Evolutionary conservation across 2,888 invertebrate genomes (phyloP).

Genomic region (Agonopterix subpropinquella): DNA sequence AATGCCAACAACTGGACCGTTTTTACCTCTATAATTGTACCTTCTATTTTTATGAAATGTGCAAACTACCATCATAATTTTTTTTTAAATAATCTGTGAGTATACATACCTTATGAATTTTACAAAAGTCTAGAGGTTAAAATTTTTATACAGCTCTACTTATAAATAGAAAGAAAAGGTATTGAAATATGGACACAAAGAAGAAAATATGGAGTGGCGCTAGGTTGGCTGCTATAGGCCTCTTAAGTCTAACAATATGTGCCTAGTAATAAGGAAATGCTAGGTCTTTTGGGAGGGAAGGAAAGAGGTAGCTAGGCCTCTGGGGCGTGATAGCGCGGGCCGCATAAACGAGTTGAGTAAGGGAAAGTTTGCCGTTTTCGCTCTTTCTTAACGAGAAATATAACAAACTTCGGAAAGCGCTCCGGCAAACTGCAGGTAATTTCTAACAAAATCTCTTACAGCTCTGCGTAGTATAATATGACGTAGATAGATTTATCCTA

Average conservation of each 20-base stretch:
- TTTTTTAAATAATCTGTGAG: too few species aligned
- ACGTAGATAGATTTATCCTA: too few species aligned
- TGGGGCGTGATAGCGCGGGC: slow-evolving; percentile 43
- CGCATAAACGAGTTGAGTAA: slow-evolving; percentile 47
- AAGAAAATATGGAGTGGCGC: too few species aligned
- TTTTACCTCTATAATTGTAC: too few species aligned
- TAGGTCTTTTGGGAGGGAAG: slow-evolving; percentile 25
- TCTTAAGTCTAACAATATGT: neutral
- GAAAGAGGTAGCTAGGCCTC: slow-evolving; percentile 45
- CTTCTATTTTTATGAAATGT: too few species aligned
- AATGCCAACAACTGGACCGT: too few species aligned
- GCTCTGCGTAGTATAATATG: slow-evolving; percentile 8
- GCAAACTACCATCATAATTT: too few species aligned
- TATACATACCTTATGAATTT: too few species aligned
- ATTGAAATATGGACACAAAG: too few species aligned
- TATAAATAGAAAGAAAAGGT: neutral
- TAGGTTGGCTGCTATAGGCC: too few species aligned
- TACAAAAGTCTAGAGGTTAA: too few species aligned
- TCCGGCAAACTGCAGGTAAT: slow-evolving; percentile 30
- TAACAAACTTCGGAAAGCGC: slow-evolving; percentile 28
- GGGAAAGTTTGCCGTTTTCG: slow-evolving; percentile 43
- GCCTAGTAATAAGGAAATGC: slow-evolving; percentile 8
- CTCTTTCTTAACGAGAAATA: slow-evolving; percentile 43
- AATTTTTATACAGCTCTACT: too few species aligned
- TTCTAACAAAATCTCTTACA: slow-evolving; percentile 21